These are phyloP conservation scores for Chymomyza caudatula DNA, from an alignment of 2,888 invertebrate species.

Conservation along the genomic window DNA sequence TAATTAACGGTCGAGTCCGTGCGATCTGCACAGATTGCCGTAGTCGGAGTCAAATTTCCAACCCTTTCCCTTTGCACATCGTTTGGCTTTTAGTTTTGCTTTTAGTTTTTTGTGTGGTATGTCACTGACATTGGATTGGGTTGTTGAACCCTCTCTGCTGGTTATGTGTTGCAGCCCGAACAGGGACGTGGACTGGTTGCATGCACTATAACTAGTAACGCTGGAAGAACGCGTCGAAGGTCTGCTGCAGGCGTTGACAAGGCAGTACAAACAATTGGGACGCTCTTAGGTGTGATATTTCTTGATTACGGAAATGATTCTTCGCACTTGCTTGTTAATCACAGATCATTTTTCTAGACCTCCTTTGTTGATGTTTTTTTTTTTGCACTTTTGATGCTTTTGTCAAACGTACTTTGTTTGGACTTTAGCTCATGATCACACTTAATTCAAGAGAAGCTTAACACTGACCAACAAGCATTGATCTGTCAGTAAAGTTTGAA, in stretches of 20 bases:
- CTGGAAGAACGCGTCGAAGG: constrained; percentile 4
- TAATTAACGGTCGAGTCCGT: constrained; percentile 64
- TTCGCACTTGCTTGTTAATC: background rate
- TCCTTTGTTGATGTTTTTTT: background rate
- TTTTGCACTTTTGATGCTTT: background rate
- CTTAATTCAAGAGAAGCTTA: too few relatives aligned
- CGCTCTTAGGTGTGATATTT: background rate
- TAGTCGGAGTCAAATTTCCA: background rate
- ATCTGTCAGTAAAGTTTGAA: too few relatives aligned
- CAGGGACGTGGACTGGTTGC: constrained; percentile 21
- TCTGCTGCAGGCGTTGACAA: too few relatives aligned
- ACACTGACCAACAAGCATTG: too few relatives aligned
- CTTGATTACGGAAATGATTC: background rate
- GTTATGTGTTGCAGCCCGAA: background rate
- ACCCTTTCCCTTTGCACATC: background rate
- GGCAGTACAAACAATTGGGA: too few relatives aligned
- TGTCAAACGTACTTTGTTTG: too few relatives aligned
- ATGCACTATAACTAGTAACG: constrained; percentile 13
- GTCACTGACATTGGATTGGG: constrained; percentile 32
- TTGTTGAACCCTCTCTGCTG: constrained; percentile 16
- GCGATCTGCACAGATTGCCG: constrained; percentile 37
- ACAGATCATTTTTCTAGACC: too few relatives aligned
- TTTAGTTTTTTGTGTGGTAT: constrained; percentile 25
- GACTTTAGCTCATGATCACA: too few relatives aligned
- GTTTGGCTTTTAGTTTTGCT: background rate